Evolutionary conservation across 2,113 vertebrate genomes (phyloP).

Genomic region (Mesembrinibis cayennensis): DNA sequence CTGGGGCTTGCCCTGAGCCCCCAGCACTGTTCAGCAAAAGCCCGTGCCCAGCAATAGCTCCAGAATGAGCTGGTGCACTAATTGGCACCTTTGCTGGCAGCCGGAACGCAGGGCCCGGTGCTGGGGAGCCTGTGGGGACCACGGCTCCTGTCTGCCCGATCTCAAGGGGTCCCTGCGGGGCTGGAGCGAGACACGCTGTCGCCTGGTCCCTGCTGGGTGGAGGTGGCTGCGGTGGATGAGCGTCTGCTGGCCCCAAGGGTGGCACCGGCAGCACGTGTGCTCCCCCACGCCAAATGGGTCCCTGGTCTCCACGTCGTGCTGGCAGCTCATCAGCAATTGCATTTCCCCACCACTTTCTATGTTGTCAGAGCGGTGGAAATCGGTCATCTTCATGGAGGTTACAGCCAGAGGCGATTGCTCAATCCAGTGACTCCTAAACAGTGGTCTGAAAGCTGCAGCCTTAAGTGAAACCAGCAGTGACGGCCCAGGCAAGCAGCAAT

Average conservation of each 20-base stretch:
- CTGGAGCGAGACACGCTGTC: not conserved
- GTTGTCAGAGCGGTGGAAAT: not conserved
- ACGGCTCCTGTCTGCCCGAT: not conserved
- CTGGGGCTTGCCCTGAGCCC: not conserved
- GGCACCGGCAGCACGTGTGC: not conserved
- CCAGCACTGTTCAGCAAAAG: not conserved
- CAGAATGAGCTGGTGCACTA: not conserved
- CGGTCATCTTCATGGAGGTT: accelerated
- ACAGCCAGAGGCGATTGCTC: not conserved
- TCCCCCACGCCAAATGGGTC: accelerated
- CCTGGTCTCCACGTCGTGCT: not conserved
- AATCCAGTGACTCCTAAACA: accelerated
- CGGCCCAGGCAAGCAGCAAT: not conserved
- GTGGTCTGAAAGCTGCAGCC: not conserved
- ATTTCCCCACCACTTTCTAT: not conserved
- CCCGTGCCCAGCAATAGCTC: accelerated
- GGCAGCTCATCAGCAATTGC: not conserved
- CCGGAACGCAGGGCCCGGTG: not conserved
- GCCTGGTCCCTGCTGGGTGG: not conserved
- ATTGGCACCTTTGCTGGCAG: not conserved
- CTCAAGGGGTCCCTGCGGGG: not conserved
- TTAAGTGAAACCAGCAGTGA: not conserved
- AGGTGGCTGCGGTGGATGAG: not conserved
- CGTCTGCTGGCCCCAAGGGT: not conserved
- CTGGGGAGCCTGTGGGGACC: not conserved